Percentiles rank a stretch among this genome's conserved stretches.
phyloP scores from a whole-genome alignment of 2,797 vertebrate species.

The Acrocephalus scirpaceus region DNA sequence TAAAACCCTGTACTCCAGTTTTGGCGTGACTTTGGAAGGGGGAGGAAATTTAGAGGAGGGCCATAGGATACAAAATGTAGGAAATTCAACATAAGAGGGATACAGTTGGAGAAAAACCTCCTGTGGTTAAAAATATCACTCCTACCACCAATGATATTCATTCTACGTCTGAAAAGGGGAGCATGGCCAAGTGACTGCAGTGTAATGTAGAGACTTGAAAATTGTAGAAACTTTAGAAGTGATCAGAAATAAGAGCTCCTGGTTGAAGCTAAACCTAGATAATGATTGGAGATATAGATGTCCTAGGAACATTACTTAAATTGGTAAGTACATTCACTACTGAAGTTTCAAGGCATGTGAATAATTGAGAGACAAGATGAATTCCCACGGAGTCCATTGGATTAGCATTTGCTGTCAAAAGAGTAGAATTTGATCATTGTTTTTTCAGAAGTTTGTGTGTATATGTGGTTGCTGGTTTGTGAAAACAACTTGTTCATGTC shows the following conservation, averaged over 20 bases:
- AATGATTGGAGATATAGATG: neutral
- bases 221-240: neutral
- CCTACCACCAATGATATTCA: accelerated
- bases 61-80: neutral
- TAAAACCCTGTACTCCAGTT: neutral
- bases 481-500: neutral
- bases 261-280: neutral
- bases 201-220: neutral
- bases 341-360: neutral
- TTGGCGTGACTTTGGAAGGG: neutral
- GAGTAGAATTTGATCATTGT: neutral
- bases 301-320: neutral
- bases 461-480: neutral
- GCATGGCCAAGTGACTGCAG: neutral
- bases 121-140: neutral
- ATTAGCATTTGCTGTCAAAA: neutral
- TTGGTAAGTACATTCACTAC: neutral
- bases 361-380: neutral
- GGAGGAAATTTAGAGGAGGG: neutral
- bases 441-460: neutral
- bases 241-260: neutral
- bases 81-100: neutral
- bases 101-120: neutral
- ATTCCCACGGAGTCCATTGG: neutral
- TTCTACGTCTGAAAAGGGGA: neutral